phyloP scores from a whole-genome alignment of 2,888 invertebrate species.

The Agonopterix subpropinquella region DNA sequence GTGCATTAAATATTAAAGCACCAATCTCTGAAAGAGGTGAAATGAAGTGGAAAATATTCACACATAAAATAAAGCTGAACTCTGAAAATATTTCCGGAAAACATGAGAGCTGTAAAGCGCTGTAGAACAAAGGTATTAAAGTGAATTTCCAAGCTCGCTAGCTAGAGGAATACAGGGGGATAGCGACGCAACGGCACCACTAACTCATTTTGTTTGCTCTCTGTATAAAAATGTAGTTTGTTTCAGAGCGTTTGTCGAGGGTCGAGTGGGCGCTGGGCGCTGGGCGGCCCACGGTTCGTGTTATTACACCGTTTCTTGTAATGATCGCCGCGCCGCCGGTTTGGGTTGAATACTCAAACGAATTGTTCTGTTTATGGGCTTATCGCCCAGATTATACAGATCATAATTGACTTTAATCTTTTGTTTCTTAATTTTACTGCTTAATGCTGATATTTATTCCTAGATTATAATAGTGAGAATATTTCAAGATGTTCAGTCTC shows the following conservation, averaged over 20 bases:
- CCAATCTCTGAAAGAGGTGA: slow-evolving; percentile 20
- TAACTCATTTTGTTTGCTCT: slow-evolving; percentile 68
- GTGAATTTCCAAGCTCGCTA: slow-evolving; percentile 65
- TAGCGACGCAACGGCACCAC: slow-evolving; percentile 58
- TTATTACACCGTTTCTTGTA: slow-evolving; percentile 40
- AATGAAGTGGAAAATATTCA: slow-evolving; percentile 40
- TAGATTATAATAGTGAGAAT: not conserved
- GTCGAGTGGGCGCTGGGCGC: slow-evolving; percentile 12
- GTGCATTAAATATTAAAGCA: not conserved
- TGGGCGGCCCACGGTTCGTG: slow-evolving; percentile 23
- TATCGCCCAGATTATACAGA: slow-evolving; percentile 10
- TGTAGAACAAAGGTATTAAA: slow-evolving; percentile 71
- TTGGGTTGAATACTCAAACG: slow-evolving; percentile 34
- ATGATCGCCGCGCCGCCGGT: slow-evolving; percentile 17
- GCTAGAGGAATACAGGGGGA: slow-evolving; percentile 45
- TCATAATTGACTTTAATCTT: slow-evolving; percentile 7
- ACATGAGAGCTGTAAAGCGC: slow-evolving; percentile 61
- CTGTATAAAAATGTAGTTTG: slow-evolving; percentile 68
- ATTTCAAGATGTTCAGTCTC: not conserved
- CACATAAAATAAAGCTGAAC: slow-evolving; percentile 44
- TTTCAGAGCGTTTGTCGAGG: slow-evolving; percentile 51
- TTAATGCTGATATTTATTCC: not conserved
- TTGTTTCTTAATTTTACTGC: not conserved
- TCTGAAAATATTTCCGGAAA: slow-evolving; percentile 51
- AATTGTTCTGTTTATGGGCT: slow-evolving; percentile 29